These are phyloP conservation scores for Drosophila multiciliata DNA, from an alignment of 2,888 invertebrate genomes.

Conservation along the genomic window DNA sequence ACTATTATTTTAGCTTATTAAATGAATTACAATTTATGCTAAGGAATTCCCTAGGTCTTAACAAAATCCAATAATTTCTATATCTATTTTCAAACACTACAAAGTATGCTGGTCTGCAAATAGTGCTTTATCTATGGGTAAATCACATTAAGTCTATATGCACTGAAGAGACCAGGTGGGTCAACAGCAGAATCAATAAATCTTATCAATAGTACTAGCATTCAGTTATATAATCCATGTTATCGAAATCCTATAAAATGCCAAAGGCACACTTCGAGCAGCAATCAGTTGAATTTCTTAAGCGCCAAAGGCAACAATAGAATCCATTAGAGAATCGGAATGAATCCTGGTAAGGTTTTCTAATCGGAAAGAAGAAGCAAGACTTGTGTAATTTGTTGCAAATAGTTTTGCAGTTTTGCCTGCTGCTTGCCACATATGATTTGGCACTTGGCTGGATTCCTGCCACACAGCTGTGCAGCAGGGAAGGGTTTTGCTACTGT, in stretches of 20 bases:
- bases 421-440: constrained; percentile 12
- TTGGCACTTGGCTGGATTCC: neutral
- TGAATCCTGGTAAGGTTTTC: constrained; percentile 59
- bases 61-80: neutral
- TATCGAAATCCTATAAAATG: constrained; percentile 41
- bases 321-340: constrained; percentile 19
- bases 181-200: constrained; percentile 63
- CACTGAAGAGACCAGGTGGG: constrained; percentile 16
- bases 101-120: neutral
- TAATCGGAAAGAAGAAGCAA: no score
- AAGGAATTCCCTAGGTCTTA: neutral
- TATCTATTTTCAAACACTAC: neutral
- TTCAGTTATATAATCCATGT: constrained; percentile 12
- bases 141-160: constrained; percentile 10
- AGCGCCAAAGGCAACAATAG: neutral
- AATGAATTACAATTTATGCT: neutral
- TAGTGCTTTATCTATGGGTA: constrained; percentile 7
- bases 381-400: neutral
- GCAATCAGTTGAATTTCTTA: constrained; percentile 35
- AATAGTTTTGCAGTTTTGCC: constrained; percentile 25
- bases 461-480: constrained; percentile 8
- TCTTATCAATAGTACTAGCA: constrained; percentile 4
- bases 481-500: constrained; percentile 46
- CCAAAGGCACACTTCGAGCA: neutral
- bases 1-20: neutral